phyloP scores from a whole-genome alignment of 2,888 invertebrate species.

The Phengaris arion region DNA sequence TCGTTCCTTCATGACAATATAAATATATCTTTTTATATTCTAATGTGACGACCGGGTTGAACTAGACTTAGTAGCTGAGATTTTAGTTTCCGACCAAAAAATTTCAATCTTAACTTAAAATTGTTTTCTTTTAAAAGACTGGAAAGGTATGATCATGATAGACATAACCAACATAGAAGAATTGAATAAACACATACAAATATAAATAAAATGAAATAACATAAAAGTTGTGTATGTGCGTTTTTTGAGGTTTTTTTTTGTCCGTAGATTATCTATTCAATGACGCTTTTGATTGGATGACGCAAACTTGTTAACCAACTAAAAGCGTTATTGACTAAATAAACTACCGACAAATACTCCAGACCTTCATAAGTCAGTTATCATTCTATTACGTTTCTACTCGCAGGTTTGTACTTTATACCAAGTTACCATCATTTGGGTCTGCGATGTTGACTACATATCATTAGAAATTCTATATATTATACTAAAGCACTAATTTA shows the following conservation, averaged over 20 bases:
- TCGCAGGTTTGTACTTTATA: neutral
- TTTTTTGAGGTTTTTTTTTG: too few species aligned
- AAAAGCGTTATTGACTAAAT: too few species aligned
- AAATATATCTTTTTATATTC: slow-evolving; percentile 39
- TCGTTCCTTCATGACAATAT: slow-evolving; percentile 70
- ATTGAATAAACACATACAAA: neutral
- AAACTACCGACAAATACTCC: too few species aligned
- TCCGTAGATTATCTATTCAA: too few species aligned
- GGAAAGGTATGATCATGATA: too few species aligned
- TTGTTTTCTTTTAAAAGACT: neutral
- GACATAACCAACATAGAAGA: neutral
- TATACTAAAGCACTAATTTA: neutral
- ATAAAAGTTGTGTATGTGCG: too few species aligned
- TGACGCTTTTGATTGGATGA: too few species aligned
- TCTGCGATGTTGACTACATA: neutral
- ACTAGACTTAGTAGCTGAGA: neutral
- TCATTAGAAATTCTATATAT: neutral
- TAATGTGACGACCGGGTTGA: slow-evolving; percentile 23
- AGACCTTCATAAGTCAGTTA: too few species aligned
- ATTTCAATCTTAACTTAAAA: neutral
- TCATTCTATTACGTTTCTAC: neutral
- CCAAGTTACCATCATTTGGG: neutral
- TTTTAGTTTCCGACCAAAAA: neutral
- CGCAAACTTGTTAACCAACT: too few species aligned
- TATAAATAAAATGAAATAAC: neutral